Percentiles rank a stretch among this genome's conserved stretches.
Evolutionary conservation across 1,140 invertebrate species (phyloP).

Genomic region (Hylaeus volcanicus): DNA sequence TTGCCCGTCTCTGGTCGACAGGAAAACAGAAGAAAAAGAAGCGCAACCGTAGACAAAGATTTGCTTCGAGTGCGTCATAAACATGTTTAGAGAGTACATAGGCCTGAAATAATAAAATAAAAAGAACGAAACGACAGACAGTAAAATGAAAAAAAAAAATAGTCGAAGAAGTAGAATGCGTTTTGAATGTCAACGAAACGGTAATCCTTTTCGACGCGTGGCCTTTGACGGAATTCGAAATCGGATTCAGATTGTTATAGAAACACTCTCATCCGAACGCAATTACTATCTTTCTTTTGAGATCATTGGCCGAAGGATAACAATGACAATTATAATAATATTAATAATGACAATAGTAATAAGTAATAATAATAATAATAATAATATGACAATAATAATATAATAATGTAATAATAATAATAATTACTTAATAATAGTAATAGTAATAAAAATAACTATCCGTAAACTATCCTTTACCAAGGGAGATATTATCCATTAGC

Average conservation of each 20-base stretch:
- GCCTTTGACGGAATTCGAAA: constrained; percentile 46
- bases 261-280: constrained; percentile 46
- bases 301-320: constrained; percentile 77
- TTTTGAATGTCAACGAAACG: constrained; percentile 35
- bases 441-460: constrained; percentile 77
- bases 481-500: constrained; percentile 73
- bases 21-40: background rate
- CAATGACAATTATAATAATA: constrained; percentile 70
- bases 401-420: constrained; percentile 58
- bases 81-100: constrained; percentile 64
- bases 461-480: constrained; percentile 76
- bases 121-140: background rate
- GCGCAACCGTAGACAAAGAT: constrained; percentile 11
- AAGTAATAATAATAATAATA: constrained; percentile 69
- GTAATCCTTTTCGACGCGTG: constrained; percentile 13
- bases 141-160: background rate
- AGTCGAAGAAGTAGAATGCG: constrained; percentile 8
- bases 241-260: constrained; percentile 30
- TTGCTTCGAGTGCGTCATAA: constrained; percentile 49
- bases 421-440: constrained; percentile 71
- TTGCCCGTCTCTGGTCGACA: too few relatives aligned
- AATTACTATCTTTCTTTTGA: constrained; percentile 68
- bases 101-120: constrained; percentile 62
- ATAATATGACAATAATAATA: constrained; percentile 66
- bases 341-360: constrained; percentile 69